phyloP scores from a whole-genome alignment of 2,797 vertebrate species.

The Moxostoma hubbsi region DNA sequence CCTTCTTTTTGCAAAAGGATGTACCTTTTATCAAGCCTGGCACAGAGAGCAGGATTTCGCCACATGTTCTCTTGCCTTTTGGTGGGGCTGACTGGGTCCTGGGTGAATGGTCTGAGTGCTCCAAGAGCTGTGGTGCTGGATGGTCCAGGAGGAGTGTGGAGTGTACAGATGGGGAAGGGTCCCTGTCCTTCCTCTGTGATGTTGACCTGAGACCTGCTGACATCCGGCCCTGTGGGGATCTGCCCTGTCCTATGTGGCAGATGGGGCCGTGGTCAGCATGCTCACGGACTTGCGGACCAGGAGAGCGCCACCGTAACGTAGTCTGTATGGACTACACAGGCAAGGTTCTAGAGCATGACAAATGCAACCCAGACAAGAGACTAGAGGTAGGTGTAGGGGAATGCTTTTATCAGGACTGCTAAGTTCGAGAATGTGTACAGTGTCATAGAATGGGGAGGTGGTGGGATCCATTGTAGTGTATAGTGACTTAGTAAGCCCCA shows the following conservation, averaged over 20 bases:
- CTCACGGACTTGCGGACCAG: slow-evolving; percentile 84
- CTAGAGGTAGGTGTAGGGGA: slow-evolving; percentile 67
- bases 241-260: slow-evolving; percentile 90
- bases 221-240: slow-evolving; percentile 85
- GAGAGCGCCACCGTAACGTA: slow-evolving; percentile 77
- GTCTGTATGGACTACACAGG: slow-evolving; percentile 84
- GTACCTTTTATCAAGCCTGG: slow-evolving; percentile 79
- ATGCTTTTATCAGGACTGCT: slow-evolving; percentile 82
- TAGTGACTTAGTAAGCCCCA: slow-evolving; percentile 41
- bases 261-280: slow-evolving; percentile 85
- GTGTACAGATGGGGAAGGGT: slow-evolving; percentile 82
- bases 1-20: slow-evolving; percentile 90
- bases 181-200: slow-evolving; percentile 80
- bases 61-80: slow-evolving; percentile 83
- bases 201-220: slow-evolving; percentile 84
- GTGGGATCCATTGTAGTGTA: slow-evolving; percentile 24
- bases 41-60: slow-evolving; percentile 75
- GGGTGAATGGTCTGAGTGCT: slow-evolving; percentile 93
- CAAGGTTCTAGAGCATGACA: slow-evolving; percentile 75
- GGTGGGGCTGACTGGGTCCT: slow-evolving; percentile 85
- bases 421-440: slow-evolving; percentile 56
- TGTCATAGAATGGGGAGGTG: neutral
- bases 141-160: slow-evolving; percentile 92
- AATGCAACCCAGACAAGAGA: slow-evolving; percentile 76
- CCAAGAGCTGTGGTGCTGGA: slow-evolving; percentile 89